These are phyloP conservation scores for Aphidius colemani DNA, from an alignment of 2,888 invertebrate genomes.

Conservation along the genomic window DNA sequence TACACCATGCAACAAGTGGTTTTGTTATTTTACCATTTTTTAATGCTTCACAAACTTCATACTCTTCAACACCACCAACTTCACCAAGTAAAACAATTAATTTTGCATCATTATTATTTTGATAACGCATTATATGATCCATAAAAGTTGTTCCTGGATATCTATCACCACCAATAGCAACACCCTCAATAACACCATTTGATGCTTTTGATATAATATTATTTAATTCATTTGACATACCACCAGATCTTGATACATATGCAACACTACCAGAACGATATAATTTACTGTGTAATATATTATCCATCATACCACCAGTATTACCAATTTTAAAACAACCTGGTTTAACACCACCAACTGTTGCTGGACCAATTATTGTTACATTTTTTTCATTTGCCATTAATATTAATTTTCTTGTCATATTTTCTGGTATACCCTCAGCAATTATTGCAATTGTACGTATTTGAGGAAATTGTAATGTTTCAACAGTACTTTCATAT, in stretches of 20 bases:
- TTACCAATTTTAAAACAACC: slow-evolving; percentile 99
- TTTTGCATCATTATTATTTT: slow-evolving; percentile 82
- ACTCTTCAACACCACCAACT: slow-evolving; percentile 98
- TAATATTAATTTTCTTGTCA: slow-evolving; percentile 91
- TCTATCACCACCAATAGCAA: slow-evolving; percentile 97
- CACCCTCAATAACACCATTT: slow-evolving; percentile 96
- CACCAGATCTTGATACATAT: slow-evolving; percentile 97
- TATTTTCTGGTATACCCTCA: slow-evolving; percentile 98
- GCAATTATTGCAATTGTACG: slow-evolving; percentile 97
- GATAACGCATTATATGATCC: slow-evolving; percentile 91
- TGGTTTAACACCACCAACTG: slow-evolving; percentile 97
- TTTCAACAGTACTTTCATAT: slow-evolving; percentile 94
- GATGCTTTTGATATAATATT: slow-evolving; percentile 96
- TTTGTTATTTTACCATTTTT: slow-evolving; percentile 82
- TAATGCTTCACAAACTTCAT: slow-evolving; percentile 90
- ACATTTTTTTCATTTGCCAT: slow-evolving; percentile 83
- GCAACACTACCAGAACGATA: slow-evolving; percentile 97
- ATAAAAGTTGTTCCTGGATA: slow-evolving; percentile 99
- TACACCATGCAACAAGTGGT: slow-evolving; percentile 98
- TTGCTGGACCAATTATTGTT: slow-evolving; percentile 90
- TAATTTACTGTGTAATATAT: slow-evolving; percentile 94
- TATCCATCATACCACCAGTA: slow-evolving; percentile 99
- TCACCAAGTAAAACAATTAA: slow-evolving; percentile 96
- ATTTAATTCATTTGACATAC: slow-evolving; percentile 99
- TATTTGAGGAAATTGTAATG: slow-evolving; percentile 91